phyloP scores from a whole-genome alignment of 1,140 invertebrate genomes.

The Pristionchus pacificus region DNA sequence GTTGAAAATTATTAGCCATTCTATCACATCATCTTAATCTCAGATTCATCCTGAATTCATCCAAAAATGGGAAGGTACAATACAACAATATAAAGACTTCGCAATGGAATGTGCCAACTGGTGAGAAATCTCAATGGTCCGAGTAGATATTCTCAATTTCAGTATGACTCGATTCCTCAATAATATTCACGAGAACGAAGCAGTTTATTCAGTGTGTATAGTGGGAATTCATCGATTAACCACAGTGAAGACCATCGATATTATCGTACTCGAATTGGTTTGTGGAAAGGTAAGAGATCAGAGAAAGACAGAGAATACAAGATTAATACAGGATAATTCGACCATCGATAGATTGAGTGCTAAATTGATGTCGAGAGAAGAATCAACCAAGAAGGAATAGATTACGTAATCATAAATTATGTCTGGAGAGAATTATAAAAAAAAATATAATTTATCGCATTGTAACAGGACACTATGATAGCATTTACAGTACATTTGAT shows the following conservation, averaged over 20 bases:
- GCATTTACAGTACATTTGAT: too few relatives aligned
- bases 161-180: constrained; percentile 34
- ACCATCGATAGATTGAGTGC: too few relatives aligned
- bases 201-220: constrained; percentile 22
- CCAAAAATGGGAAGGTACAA: constrained; percentile 17
- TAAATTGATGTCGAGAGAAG: too few relatives aligned
- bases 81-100: constrained; percentile 21
- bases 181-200: constrained; percentile 33
- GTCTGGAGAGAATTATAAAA: too few relatives aligned
- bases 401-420: too few relatives aligned
- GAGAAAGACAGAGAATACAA: too few relatives aligned
- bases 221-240: constrained; percentile 2
- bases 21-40: background rate
- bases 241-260: background rate
- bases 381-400: too few relatives aligned
- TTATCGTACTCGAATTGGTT: background rate
- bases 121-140: constrained; percentile 10
- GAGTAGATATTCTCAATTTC: background rate
- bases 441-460: too few relatives aligned
- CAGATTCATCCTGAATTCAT: constrained; percentile 22
- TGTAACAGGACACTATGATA: too few relatives aligned
- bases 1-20: constrained; percentile 15
- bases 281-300: background rate
- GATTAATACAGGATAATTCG: too few relatives aligned
- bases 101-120: constrained; percentile 33